phyloP scores from a whole-genome alignment of 2,888 invertebrate genomes.

The Lasiommata megera region DNA sequence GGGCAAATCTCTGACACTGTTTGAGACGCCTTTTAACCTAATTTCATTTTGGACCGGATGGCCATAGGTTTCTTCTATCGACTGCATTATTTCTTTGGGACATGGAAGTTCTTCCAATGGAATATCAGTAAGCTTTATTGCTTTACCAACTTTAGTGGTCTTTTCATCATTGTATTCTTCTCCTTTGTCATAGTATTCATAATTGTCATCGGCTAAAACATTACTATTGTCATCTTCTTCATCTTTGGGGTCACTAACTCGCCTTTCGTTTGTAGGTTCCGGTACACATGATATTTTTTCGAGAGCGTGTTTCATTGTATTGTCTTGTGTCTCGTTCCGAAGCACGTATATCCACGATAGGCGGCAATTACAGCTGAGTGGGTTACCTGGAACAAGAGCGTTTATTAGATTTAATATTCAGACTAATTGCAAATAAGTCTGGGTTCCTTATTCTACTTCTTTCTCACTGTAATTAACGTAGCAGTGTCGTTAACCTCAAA shows the following conservation, averaged over 20 bases:
- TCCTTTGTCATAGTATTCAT: conserved; percentile 68
- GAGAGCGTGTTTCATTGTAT: conserved; percentile 83
- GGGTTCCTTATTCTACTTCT: conserved; percentile 7
- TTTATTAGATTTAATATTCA: conserved; percentile 20
- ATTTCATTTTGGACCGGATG: conserved; percentile 75
- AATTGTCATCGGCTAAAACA: conserved; percentile 57
- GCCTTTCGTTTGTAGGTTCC: conserved; percentile 62
- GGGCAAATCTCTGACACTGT: conserved; percentile 46
- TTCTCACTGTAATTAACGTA: conserved; percentile 23
- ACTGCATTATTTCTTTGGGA: conserved; percentile 70
- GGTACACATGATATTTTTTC: conserved; percentile 87
- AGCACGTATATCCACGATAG: conserved; percentile 90
- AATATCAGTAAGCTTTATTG: conserved; percentile 63
- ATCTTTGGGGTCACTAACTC: conserved; percentile 51
- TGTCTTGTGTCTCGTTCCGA: conserved; percentile 87
- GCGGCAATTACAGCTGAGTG: conserved; percentile 91
- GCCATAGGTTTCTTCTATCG: conserved; percentile 68
- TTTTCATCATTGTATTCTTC: conserved; percentile 60
- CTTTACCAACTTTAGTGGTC: conserved; percentile 48
- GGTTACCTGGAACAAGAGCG: conserved; percentile 84
- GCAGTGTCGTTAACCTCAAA: conserved; percentile 27
- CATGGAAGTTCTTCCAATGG: conserved; percentile 70
- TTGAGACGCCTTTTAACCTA: conserved; percentile 67
- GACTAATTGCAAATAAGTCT: conserved; percentile 27
- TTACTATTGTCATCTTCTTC: conserved; percentile 51